Evolutionary conservation across 2,888 invertebrate species (phyloP), one percentile per base, ranked within the genome.

Genomic region (Zootermopsis nevadensis): DNA sequence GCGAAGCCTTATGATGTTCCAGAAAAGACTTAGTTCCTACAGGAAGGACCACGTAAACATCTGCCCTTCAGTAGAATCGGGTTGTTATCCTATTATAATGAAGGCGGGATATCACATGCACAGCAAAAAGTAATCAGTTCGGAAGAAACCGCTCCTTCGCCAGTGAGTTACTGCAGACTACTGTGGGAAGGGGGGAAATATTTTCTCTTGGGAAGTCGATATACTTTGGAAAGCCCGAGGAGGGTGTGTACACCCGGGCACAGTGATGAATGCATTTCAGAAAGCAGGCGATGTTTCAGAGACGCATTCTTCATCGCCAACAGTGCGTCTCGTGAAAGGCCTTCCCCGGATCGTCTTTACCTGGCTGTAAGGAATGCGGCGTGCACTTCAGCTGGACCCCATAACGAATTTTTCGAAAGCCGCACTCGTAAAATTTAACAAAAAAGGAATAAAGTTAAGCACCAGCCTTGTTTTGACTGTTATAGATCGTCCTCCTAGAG

Each of bases 191-290:
- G 79, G n/a, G 38, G 79, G 66, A 79, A 79, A 79, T 79, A 79
- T 79, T 79, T 60, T 79, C 27, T 35, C 35, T 66, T 60, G 35
- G 60, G 27, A 60, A 79, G 31, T 77, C 35, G 74, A 74, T 74
- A 38, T 38, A 38, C 74, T 74, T 74, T 2, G 22, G 19, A 10
- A 2, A 35, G 74, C 38, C 22, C 12, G 33, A 69, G 69, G 69
- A 33, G 74, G 60, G n/a, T 60, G 27, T 76, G 76, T 76, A 38
- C n/a, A 76, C 38, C 38, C 27, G 76, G 33, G 31, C 30, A 33
- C 38, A 35, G 79, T 79, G 79, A 79, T 79, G 79, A 79, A 79
- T 79, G 79, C 27, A 33, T 79, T 60, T 79, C n/a, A 79, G 35
- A 79, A 79, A 35, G 48, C 15, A 31, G 60, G 60, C 60, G 35